Conservation (phyloP, 2,888 invertebrate genomes). For the Petrophora chlorosata region DNA sequence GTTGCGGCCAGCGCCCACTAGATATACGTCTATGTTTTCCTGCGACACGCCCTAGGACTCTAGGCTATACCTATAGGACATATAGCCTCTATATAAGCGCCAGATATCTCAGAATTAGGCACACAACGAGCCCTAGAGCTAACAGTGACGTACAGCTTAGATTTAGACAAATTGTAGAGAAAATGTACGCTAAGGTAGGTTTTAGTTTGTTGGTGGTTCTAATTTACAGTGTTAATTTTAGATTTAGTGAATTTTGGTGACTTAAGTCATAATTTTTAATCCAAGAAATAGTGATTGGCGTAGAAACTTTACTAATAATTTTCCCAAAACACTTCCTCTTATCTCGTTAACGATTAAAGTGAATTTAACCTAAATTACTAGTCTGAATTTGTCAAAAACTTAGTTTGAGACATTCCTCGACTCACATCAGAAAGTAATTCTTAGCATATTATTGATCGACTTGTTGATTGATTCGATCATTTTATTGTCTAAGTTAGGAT, state of each 20-base stretch:
- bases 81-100: constrained; percentile 74
- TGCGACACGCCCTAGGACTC: constrained; percentile 60
- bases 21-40: constrained; percentile 58
- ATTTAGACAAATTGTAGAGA: constrained; percentile 57
- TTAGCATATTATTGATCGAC: too few relatives aligned
- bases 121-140: constrained; percentile 75
- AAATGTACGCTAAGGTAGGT: constrained; percentile 79
- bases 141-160: constrained; percentile 63
- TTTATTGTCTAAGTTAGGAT: too few relatives aligned
- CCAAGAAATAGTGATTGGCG: neutral
- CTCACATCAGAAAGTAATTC: too few relatives aligned
- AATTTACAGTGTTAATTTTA: neutral
- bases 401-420: too few relatives aligned
- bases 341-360: too few relatives aligned
- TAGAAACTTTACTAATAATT: too few relatives aligned
- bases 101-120: constrained; percentile 72
- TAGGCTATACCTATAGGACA: constrained; percentile 67
- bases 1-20: constrained; percentile 67
- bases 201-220: constrained; percentile 5
- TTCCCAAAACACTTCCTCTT: too few relatives aligned
- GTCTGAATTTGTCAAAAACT: too few relatives aligned
- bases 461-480: too few relatives aligned
- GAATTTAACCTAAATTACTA: too few relatives aligned
- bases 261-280: neutral
- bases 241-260: neutral